Evolutionary conservation across 2,113 vertebrate species (phyloP).

Genomic region (Aphyosemion australe): DNA sequence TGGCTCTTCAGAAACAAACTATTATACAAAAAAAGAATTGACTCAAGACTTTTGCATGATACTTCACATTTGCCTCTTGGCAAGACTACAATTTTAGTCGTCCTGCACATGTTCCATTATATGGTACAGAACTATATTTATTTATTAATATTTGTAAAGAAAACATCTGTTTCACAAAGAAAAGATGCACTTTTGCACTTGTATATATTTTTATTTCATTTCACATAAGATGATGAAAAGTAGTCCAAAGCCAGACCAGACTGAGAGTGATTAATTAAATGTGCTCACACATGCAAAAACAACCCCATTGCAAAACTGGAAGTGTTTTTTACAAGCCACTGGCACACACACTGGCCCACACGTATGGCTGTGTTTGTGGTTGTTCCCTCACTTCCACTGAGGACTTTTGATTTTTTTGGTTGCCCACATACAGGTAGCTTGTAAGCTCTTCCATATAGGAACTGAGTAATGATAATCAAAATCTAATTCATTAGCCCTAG

Average conservation of each 20-base stretch:
- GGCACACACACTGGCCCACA: slow-evolving; percentile 37
- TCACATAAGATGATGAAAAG: slow-evolving; percentile 1
- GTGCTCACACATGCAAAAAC: slow-evolving; percentile 45
- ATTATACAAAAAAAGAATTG: no score
- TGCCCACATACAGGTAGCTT: slow-evolving; percentile 33
- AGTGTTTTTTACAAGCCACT: slow-evolving; percentile 54
- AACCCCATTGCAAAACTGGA: slow-evolving; percentile 55
- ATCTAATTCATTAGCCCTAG: slow-evolving; percentile 43
- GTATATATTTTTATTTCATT: slow-evolving; percentile 3
- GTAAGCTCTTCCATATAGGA: slow-evolving; percentile 29
- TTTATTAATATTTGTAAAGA: background rate
- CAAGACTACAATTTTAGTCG: no score
- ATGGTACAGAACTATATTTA: no score
- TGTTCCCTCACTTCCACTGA: slow-evolving; percentile 30
- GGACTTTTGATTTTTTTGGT: slow-evolving; percentile 22
- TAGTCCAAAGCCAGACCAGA: slow-evolving; percentile 3
- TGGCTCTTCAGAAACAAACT: no score
- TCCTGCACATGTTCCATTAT: no score
- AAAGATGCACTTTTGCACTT: slow-evolving; percentile 10
- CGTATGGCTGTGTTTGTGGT: slow-evolving; percentile 27
- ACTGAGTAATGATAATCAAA: slow-evolving; percentile 49
- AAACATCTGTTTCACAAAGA: slow-evolving; percentile 2
- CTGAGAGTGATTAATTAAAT: slow-evolving; percentile 22
- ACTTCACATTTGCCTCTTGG: no score
- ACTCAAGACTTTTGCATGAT: no score